Evolutionary conservation across 2,888 invertebrate species (phyloP), one percentile per base, ranked within the genome.

Genomic region (Laspeyria flexula): DNA sequence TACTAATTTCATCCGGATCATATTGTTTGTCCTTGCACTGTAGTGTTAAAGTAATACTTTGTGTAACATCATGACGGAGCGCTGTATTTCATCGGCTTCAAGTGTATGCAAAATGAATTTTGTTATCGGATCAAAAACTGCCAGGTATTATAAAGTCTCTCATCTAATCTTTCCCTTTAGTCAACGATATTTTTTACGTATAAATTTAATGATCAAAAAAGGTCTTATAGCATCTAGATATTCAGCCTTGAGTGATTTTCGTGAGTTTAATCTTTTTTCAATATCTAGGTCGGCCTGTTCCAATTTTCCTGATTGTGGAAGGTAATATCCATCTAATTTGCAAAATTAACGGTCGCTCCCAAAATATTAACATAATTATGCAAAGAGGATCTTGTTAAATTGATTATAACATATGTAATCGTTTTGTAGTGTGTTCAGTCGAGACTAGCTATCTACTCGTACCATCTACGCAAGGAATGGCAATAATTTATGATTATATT

Each of bases 231-330:
- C n/a, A 3, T 27, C 25, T n/a, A 34, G n/a, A 46, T 41, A 38
- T 13, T 30, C 31, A 5, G 37, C 33, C 23, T 11, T 33, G 45
- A 53, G 25, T 18, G 47, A 47, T 50, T 31, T 33, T 31, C 18
- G 11, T 31, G 10, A 47, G 37, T 35, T n/a, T 25, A 35, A 34
- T 16, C 25, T 43, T 50, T 65, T 67, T 55, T 30, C 16, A 44
- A 41, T 39, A 46, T 46, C 49, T 56, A 48, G 49, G 58, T 63
- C 53, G 49, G 44, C 12, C 37, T 31, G 16, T 35, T 66, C 51
- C 43, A 43, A 53, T 45, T 58, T 53, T 44, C 52, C 25, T 47
- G 37, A 21, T 35, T 38, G 53, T 59, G 15, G 43, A 27, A 53
- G 49, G 47, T 50, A 50, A 47, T 53, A 53, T 59, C 41, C 27